Evolutionary conservation across 2,797 vertebrate species (phyloP).

Genomic region (Heterohyrax brucei): DNA sequence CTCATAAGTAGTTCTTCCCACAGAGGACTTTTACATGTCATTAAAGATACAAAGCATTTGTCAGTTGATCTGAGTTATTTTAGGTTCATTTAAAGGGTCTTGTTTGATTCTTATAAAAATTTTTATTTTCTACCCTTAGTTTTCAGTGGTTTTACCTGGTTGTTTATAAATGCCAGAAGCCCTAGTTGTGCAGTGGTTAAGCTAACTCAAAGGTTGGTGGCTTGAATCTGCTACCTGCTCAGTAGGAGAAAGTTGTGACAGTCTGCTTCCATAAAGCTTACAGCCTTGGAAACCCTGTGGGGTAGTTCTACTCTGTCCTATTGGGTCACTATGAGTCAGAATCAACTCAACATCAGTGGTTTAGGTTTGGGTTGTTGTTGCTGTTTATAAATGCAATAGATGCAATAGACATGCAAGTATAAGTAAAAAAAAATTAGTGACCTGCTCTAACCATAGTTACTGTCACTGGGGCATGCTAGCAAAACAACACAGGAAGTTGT

Average conservation of each 20-base stretch:
- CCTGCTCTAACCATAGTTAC: neutral
- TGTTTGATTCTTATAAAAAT: constrained; percentile 47
- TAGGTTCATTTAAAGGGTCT: constrained; percentile 25
- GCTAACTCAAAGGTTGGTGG: neutral
- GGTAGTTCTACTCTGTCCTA: neutral
- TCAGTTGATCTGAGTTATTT: constrained; percentile 32
- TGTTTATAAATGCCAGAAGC: neutral
- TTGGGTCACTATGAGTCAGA: neutral
- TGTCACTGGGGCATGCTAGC: neutral
- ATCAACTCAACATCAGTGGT: neutral
- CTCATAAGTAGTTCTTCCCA: constrained; percentile 35
- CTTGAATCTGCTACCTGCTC: neutral
- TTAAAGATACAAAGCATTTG: constrained; percentile 46
- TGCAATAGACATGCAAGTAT: neutral
- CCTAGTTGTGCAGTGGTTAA: neutral
- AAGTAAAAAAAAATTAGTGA: constrained; percentile 48
- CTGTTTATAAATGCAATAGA: neutral
- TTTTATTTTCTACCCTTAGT: neutral
- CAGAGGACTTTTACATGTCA: neutral
- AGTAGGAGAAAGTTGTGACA: neutral
- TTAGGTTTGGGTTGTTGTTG: neutral
- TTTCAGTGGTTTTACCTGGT: constrained; percentile 42
- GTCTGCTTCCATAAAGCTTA: neutral
- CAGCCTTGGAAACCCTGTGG: neutral
- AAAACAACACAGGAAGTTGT: constrained; percentile 34